These are phyloP conservation scores for Drosophila suzukii DNA, from an alignment of 1,140 invertebrate genomes.

Conservation along the genomic window DNA sequence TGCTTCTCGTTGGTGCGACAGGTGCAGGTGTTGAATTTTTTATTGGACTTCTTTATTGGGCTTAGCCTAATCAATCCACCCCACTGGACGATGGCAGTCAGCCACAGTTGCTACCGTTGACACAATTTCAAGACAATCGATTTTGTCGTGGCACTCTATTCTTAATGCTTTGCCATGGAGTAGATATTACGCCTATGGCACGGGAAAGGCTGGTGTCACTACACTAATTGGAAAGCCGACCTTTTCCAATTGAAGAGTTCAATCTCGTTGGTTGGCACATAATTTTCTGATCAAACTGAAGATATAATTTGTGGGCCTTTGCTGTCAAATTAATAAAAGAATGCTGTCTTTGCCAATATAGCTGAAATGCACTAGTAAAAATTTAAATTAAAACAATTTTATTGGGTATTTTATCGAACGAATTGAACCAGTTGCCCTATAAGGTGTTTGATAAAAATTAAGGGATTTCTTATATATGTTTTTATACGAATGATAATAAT, in stretches of 20 bases:
- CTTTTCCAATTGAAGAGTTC: slow-evolving; percentile 69
- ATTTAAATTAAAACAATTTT: no score
- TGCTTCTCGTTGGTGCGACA: slow-evolving; percentile 37
- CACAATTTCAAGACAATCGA: slow-evolving; percentile 65
- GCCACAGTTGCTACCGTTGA: slow-evolving; percentile 47
- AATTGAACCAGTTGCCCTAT: no score
- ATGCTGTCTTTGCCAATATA: no score
- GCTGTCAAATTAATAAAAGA: no score
- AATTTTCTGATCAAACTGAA: background rate
- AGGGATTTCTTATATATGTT: no score
- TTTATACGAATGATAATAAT: no score
- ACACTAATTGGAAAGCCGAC: slow-evolving; percentile 65
- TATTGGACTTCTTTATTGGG: slow-evolving; percentile 40
- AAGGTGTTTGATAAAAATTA: no score
- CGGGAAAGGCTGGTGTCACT: slow-evolving; percentile 5
- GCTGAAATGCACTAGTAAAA: no score
- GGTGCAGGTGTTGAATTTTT: slow-evolving; percentile 54
- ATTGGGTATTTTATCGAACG: no score
- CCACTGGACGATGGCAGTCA: slow-evolving; percentile 30
- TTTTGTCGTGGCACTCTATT: slow-evolving; percentile 27
- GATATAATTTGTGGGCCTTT: background rate
- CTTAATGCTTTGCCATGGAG: slow-evolving; percentile 6
- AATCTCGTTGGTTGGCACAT: slow-evolving; percentile 37
- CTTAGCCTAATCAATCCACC: slow-evolving; percentile 35
- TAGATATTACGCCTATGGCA: slow-evolving; percentile 37